Percentiles rank a stretch among this genome's conserved stretches.
phyloP scores from a whole-genome alignment of 1,140 invertebrate species.

The Neotoxoptera formosana region DNA sequence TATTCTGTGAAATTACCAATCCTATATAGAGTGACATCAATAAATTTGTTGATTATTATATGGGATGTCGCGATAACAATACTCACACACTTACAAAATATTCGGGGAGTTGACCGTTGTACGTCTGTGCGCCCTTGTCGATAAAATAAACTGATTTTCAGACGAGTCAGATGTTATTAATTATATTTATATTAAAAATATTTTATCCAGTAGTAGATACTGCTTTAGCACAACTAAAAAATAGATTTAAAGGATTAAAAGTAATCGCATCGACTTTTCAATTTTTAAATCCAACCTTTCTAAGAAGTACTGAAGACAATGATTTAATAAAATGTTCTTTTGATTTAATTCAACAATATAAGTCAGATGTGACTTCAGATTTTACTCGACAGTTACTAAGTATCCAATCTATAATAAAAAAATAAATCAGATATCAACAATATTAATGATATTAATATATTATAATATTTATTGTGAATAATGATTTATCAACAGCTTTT shows the following conservation, averaged over 20 bases:
- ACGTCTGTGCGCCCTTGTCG: too few relatives aligned
- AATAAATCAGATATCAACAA: slow-evolving; percentile 11
- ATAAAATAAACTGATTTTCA: too few relatives aligned
- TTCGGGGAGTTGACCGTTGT: too few relatives aligned
- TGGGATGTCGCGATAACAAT: too few relatives aligned
- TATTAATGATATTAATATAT: background rate
- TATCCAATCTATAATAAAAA: slow-evolving; percentile 12
- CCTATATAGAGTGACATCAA: too few relatives aligned
- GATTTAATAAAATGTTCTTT: background rate
- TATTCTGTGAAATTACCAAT: too few relatives aligned
- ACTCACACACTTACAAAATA: too few relatives aligned
- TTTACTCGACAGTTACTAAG: background rate
- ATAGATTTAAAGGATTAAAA: slow-evolving; percentile 6
- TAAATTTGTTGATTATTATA: too few relatives aligned
- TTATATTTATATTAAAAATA: too few relatives aligned
- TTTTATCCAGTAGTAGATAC: background rate
- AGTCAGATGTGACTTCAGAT: slow-evolving; percentile 23
- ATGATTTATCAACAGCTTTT: slow-evolving; percentile 11
- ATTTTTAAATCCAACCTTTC: slow-evolving; percentile 1
- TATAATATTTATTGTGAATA: slow-evolving; percentile 7
- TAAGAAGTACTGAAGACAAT: slow-evolving; percentile 1
- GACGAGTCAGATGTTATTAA: too few relatives aligned
- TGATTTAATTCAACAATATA: background rate
- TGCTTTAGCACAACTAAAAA: background rate
- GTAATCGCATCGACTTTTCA: background rate